Percentiles rank a stretch among this genome's conserved stretches.
Evolutionary conservation across 2,888 invertebrate species (phyloP).

Genomic region (Nymphalis c-album): DNA sequence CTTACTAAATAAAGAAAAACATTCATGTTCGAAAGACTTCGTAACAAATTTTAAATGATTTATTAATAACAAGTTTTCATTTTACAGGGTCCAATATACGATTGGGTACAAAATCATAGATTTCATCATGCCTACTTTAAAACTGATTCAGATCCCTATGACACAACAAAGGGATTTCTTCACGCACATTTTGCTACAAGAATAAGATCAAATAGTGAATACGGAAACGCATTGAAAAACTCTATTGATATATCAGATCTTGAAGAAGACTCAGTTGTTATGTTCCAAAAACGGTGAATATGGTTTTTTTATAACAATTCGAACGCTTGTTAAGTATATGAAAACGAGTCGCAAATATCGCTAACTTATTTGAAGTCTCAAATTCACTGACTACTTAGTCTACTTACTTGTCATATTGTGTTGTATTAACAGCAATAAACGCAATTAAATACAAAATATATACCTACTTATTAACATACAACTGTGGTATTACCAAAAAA

Average conservation of each 20-base stretch:
- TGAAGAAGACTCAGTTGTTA: conserved; percentile 87
- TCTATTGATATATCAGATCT: conserved; percentile 91
- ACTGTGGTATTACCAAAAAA: too few relatives aligned
- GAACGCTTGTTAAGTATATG: not conserved
- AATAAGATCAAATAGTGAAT: conserved; percentile 83
- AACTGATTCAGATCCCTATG: conserved; percentile 90
- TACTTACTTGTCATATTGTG: too few relatives aligned
- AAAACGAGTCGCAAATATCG: too few relatives aligned
- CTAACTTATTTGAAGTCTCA: too few relatives aligned
- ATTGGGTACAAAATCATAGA: conserved; percentile 91
- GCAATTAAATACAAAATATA: too few relatives aligned
- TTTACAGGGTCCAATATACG: conserved; percentile 89
- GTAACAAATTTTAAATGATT: too few relatives aligned
- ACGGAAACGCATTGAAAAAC: conserved; percentile 83
- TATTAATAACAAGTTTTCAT: not conserved
- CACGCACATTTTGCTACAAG: conserved; percentile 90
- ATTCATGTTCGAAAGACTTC: too few relatives aligned
- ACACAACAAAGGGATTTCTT: conserved; percentile 89
- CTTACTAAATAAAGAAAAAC: not conserved
- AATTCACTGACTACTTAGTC: too few relatives aligned
- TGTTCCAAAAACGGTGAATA: conserved; percentile 89
- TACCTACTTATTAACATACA: too few relatives aligned
- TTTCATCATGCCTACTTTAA: conserved; percentile 90
- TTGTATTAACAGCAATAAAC: too few relatives aligned
- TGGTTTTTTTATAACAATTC: not conserved